Evolutionary conservation across 2,888 invertebrate species (phyloP).

Genomic region (Mycalesis mineus): DNA sequence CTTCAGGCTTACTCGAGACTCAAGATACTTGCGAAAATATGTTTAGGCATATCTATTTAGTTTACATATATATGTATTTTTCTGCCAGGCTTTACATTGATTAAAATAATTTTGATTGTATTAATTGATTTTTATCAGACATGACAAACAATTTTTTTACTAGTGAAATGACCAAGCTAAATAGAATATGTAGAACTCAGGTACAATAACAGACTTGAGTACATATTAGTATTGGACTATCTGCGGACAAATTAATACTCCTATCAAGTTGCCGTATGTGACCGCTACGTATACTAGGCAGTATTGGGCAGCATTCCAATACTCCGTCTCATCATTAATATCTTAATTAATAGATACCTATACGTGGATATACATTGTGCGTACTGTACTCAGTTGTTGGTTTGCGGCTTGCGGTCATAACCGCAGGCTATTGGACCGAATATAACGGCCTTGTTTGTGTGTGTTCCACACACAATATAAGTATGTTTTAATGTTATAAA

Average conservation of each 20-base stretch:
- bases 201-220: no score
- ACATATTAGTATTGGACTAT: no score
- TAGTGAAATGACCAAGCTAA: no score
- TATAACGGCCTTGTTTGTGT: conserved; percentile 45
- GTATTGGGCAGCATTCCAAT: conserved; percentile 12
- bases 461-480: conserved; percentile 37
- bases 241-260: neutral
- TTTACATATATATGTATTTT: no score
- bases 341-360: conserved; percentile 12
- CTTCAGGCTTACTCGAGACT: no score
- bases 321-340: conserved; percentile 11
- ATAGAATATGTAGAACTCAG: no score
- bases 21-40: no score
- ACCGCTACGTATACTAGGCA: neutral
- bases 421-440: conserved; percentile 60
- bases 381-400: conserved; percentile 40
- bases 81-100: no score
- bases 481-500: conserved; percentile 15
- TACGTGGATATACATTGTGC: conserved; percentile 1
- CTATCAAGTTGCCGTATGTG: neutral
- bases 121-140: no score
- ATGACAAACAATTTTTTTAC: no score
- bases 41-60: no score
- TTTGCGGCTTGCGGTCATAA: conserved; percentile 57
- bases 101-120: no score